Percentiles rank a stretch among this genome's conserved stretches.
phyloP scores from a whole-genome alignment of 2,888 invertebrate genomes.

The Neoscelio sp. region DNA sequence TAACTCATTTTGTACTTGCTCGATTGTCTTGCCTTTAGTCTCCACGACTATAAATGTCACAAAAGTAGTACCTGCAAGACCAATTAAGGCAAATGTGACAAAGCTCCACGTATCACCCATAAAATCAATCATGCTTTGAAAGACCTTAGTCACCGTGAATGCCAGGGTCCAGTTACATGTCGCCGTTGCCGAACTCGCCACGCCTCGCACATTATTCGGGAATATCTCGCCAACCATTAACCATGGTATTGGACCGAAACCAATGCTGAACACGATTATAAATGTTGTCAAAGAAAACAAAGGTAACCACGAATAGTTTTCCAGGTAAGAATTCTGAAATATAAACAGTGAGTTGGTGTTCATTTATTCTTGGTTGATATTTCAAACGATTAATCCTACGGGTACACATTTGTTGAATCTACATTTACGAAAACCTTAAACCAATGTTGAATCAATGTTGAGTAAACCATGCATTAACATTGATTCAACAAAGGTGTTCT shows the following conservation, averaged over 20 bases:
- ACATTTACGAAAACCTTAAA: no score
- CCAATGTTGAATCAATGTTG: no score
- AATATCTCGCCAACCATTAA: conserved; percentile 93
- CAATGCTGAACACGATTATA: conserved; percentile 92
- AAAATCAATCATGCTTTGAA: conserved; percentile 84
- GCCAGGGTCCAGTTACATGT: conserved; percentile 93
- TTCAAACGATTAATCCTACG: no score
- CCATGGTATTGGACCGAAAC: conserved; percentile 95
- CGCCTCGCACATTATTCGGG: conserved; percentile 90
- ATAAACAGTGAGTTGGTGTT: no score
- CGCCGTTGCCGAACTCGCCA: conserved; percentile 91
- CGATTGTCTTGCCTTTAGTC: conserved; percentile 84
- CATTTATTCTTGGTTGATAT: no score
- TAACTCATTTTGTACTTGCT: conserved; percentile 83
- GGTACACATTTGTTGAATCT: no score
- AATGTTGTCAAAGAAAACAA: conserved; percentile 89
- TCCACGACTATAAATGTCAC: conserved; percentile 87
- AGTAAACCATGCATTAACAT: no score
- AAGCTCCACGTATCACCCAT: conserved; percentile 88
- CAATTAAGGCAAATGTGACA: conserved; percentile 89
- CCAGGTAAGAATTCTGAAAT: no score
- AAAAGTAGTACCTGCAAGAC: conserved; percentile 87
- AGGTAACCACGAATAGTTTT: conserved; percentile 89
- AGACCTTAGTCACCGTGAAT: conserved; percentile 91
- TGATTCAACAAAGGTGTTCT: no score